Percentiles rank a stretch among this genome's conserved stretches.
Conservation (phyloP, 2,113 vertebrate genomes). For the Willisornis vidua region DNA sequence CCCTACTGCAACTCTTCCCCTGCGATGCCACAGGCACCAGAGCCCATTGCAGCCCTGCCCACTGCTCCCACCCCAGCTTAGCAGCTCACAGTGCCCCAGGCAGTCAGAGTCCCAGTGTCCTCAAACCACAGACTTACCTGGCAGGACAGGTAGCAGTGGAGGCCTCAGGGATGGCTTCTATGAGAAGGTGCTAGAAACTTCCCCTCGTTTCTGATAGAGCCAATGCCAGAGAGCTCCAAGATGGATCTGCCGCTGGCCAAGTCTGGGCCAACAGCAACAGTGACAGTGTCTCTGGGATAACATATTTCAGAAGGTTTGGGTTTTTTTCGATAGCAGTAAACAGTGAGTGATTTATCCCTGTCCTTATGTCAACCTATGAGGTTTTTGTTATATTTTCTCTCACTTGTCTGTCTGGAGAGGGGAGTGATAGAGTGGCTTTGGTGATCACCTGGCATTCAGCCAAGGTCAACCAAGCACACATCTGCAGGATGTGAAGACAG, state of each 20-base stretch:
- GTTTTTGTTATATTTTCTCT: neutral
- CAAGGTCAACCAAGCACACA: neutral
- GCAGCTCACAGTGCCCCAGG: neutral
- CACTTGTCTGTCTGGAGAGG: neutral
- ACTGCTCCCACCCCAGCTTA: neutral
- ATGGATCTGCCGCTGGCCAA: neutral
- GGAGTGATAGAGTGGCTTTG: neutral
- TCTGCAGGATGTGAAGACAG: neutral
- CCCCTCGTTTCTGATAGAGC: neutral
- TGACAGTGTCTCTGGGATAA: neutral
- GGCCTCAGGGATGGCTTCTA: neutral
- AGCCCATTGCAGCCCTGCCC: neutral
- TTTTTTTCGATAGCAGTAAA: neutral
- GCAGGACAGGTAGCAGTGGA: neutral
- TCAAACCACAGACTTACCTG: neutral
- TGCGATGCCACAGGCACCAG: neutral
- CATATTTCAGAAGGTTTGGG: neutral
- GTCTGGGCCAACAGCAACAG: neutral
- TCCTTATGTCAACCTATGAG: neutral
- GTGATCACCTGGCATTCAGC: neutral
- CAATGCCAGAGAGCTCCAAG: neutral
- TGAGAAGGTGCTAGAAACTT: neutral
- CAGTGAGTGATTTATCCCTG: neutral
- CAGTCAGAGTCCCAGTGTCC: neutral
- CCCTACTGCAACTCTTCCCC: neutral